phyloP scores from a whole-genome alignment of 23 tunicate genomes.

The Diplosoma virens region DNA sequence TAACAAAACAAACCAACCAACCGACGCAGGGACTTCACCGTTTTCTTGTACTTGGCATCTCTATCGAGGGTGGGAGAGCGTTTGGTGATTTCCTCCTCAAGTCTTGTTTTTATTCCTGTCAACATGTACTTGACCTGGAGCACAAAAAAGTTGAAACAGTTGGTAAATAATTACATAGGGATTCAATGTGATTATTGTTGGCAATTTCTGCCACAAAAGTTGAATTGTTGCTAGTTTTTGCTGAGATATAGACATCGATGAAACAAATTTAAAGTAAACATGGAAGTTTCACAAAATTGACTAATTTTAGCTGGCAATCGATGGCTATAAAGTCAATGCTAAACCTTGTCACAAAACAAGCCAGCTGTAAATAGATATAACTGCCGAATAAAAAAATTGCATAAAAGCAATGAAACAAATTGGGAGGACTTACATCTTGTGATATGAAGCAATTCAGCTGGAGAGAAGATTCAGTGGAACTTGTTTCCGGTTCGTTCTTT shows the following conservation, averaged over 20 bases:
- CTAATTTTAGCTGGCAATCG: too few relatives aligned
- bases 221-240: too few relatives aligned
- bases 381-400: too few relatives aligned
- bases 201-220: too few relatives aligned
- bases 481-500: conserved; percentile 59
- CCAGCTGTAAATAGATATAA: too few relatives aligned
- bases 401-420: too few relatives aligned
- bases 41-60: conserved; percentile 74
- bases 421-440: conserved; percentile 62
- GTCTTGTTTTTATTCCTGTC: conserved; percentile 79
- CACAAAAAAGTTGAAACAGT: not conserved
- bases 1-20: not conserved
- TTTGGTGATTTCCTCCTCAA: conserved; percentile 73
- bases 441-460: conserved; percentile 92
- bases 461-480: conserved; percentile 50
- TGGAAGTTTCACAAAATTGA: too few relatives aligned
- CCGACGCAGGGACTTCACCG: conserved; percentile 14
- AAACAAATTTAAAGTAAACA: not conserved
- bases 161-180: too few relatives aligned
- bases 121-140: conserved; percentile 81
- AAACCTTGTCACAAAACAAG: too few relatives aligned
- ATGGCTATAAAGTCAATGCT: too few relatives aligned
- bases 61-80: conserved; percentile 67
- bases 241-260: too few relatives aligned
- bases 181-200: not conserved